Evolutionary conservation across 2,888 invertebrate genomes (phyloP), one percentile per base, ranked within the genome.

Genomic region (Clistopyga incitator): DNA sequence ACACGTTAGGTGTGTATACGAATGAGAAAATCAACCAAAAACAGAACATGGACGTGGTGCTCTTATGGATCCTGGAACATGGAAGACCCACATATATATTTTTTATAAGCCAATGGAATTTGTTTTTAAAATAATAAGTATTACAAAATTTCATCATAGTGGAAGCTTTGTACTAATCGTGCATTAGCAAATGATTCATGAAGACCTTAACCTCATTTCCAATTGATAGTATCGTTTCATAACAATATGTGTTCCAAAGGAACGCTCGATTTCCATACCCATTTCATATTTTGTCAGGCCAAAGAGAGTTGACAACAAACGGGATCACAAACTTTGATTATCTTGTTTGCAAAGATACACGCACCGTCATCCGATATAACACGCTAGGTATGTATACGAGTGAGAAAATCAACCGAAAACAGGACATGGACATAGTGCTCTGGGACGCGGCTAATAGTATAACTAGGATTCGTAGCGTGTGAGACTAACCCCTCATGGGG

Each of bases 391-490:
- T 70, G 54, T 54, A 38, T n/a, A 42, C 20, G 18, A 34, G 25
- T 6, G 56, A 59, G 59, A 59, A 61, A 47, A 59, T 74, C 23
- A 59, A 29, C 29, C 65, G 13, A 25, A 47, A 38, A 42, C 42
- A 23, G 13, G 25, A 23, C 42, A 56, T 59, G 54, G 54, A 54
- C 34, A 54, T 6, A 13, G 38, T 70, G 29, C 29, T 50, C 13
- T 34, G 25, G 25, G 20, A 18, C 56, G 52, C 34, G 20, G 42
- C 64, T 50, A 61, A 34, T 50, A 34, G 47, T 61, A 61, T 61
- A 61, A 61, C 61, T 61, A 47, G 74, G 74, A 61, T 61, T 47
- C 42, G 29, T 29, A 47, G 18, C 29, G 74, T 15, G 20, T 23
- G 42, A 54, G 34, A 52, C 20, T 47, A 23, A 54, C 54, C 72